Conservation (phyloP, 2,888 invertebrate genomes). For the Podotricha telesiphe region DNA sequence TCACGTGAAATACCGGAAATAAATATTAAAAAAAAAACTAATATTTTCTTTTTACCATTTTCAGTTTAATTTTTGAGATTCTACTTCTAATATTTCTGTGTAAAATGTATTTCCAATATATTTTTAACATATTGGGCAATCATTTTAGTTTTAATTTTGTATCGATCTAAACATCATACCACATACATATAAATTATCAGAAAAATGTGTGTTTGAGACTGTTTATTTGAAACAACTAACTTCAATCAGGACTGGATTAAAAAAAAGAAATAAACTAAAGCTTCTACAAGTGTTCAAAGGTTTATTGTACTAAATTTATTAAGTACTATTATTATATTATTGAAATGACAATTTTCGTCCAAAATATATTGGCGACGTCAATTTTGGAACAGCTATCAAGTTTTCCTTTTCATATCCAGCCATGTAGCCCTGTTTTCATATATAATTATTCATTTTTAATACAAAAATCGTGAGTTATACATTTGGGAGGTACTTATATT, state of each 20-base stretch:
- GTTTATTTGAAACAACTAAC: not conserved
- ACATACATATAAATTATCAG: too few relatives aligned
- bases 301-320: not conserved
- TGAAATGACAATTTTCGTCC: not conserved
- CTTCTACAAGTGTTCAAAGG: not conserved
- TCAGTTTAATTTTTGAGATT: constrained; percentile 43
- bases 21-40: constrained; percentile 1
- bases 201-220: too few relatives aligned
- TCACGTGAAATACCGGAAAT: constrained; percentile 3
- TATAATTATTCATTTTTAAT: too few relatives aligned
- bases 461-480: constrained; percentile 5
- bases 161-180: too few relatives aligned
- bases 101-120: not conserved
- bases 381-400: not conserved
- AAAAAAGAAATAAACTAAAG: not conserved
- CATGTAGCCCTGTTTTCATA: too few relatives aligned
- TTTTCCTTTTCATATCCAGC: not conserved
- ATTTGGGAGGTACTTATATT: constrained; percentile 51
- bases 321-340: not conserved
- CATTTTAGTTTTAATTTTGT: too few relatives aligned
- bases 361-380: not conserved
- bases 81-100: constrained; percentile 28
- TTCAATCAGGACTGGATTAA: not conserved
- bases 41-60: not conserved
- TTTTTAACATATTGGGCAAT: not conserved